Evolutionary conservation across 2,797 vertebrate genomes (phyloP).

Genomic region (Coilia nasus): DNA sequence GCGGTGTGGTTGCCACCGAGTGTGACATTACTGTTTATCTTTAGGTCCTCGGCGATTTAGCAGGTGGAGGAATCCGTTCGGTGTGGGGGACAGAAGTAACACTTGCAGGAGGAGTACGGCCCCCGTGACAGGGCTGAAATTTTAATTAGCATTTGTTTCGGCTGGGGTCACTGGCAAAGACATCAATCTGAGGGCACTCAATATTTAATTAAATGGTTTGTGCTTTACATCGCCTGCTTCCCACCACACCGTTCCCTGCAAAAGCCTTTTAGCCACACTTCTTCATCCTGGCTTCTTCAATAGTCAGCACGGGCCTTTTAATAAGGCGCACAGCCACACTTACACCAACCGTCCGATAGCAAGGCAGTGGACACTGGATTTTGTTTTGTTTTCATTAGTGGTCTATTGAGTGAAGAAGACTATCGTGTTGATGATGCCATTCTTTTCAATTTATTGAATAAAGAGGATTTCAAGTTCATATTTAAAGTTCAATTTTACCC

Average conservation of each 20-base stretch:
- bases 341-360: neutral
- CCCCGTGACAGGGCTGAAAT: conserved; percentile 68
- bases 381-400: neutral
- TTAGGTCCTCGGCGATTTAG: conserved; percentile 50
- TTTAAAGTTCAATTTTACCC: no score
- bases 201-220: conserved; percentile 79
- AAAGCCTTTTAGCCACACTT: conserved; percentile 62
- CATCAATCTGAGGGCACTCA: conserved; percentile 73
- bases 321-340: conserved; percentile 54
- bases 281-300: conserved; percentile 60
- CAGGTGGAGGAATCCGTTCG: conserved; percentile 49
- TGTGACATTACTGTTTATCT: conserved; percentile 56
- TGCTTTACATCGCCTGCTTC: conserved; percentile 70
- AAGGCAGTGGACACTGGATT: neutral
- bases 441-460: neutral
- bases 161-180: conserved; percentile 72
- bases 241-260: conserved; percentile 66
- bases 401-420: neutral
- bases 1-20: neutral
- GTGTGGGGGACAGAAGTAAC: conserved; percentile 29
- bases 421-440: neutral
- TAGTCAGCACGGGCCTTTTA: conserved; percentile 70
- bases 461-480: neutral
- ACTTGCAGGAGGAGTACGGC: conserved; percentile 36
- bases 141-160: conserved; percentile 77